phyloP scores from a whole-genome alignment of 2,888 invertebrate genomes.

The Ryuthela nishihirai region DNA sequence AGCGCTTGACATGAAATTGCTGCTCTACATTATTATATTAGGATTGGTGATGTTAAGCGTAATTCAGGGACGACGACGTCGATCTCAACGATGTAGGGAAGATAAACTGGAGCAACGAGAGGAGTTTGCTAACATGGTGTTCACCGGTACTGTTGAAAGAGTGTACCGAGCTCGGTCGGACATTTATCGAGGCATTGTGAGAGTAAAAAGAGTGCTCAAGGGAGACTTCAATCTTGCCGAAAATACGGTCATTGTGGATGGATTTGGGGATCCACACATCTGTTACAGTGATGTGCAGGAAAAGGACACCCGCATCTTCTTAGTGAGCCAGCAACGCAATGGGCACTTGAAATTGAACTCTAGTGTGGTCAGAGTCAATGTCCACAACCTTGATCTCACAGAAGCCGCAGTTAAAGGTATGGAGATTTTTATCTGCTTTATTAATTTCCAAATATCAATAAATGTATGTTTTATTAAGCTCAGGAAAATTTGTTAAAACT shows the following conservation, averaged over 20 bases:
- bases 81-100: background rate
- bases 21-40: too few species aligned
- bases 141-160: constrained; percentile 49
- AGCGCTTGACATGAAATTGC: too few species aligned
- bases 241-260: constrained; percentile 45
- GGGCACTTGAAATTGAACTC: constrained; percentile 48
- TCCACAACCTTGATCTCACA: constrained; percentile 47
- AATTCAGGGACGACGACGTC: background rate
- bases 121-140: constrained; percentile 46
- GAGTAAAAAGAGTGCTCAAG: constrained; percentile 50
- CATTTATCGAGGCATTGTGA: constrained; percentile 46
- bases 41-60: too few species aligned
- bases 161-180: constrained; percentile 41
- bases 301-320: constrained; percentile 50
- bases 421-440: background rate
- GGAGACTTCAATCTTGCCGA: constrained; percentile 42
- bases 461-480: too few species aligned
- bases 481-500: too few species aligned
- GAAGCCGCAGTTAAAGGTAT: constrained; percentile 44
- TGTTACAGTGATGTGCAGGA: constrained; percentile 46
- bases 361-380: constrained; percentile 48
- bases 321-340: constrained; percentile 44
- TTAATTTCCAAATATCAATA: too few species aligned
- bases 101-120: constrained; percentile 39
- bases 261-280: constrained; percentile 48